Conservation (phyloP, 2,113 vertebrate species). For the Archilochus colubris region DNA sequence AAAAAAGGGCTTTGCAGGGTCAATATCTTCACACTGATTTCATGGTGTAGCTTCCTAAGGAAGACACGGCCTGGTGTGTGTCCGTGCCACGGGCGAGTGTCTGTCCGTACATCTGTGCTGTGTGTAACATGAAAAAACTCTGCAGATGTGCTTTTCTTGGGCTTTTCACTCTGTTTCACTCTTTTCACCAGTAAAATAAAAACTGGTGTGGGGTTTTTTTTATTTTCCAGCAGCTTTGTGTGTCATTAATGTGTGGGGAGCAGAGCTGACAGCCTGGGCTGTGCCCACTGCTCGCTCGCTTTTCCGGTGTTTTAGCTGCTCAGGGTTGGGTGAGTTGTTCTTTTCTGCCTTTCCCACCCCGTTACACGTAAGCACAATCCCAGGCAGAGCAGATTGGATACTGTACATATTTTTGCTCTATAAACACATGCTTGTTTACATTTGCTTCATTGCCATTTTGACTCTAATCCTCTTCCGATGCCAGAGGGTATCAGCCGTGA, state of each 20-base stretch:
- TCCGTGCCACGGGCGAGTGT: accelerated
- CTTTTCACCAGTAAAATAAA: not conserved
- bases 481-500: not conserved
- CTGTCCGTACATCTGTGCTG: accelerated
- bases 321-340: not conserved
- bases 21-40: not conserved
- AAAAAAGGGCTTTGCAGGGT: not conserved
- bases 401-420: conserved; percentile 40
- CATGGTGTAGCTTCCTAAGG: not conserved
- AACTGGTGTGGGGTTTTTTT: not conserved
- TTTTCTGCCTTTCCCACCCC: not conserved
- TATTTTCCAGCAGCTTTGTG: not conserved
- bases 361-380: not conserved
- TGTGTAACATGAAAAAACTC: accelerated
- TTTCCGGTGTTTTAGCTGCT: not conserved
- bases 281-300: accelerated
- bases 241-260: accelerated
- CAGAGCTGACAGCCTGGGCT: accelerated
- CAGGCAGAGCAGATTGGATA: not conserved
- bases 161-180: not conserved
- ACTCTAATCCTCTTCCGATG: not conserved
- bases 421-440: conserved; percentile 56
- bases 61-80: accelerated
- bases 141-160: not conserved
- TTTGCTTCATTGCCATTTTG: not conserved